These are phyloP conservation scores for Rhinoderma darwinii DNA, from an alignment of 2,113 vertebrate genomes.

Conservation along the genomic window DNA sequence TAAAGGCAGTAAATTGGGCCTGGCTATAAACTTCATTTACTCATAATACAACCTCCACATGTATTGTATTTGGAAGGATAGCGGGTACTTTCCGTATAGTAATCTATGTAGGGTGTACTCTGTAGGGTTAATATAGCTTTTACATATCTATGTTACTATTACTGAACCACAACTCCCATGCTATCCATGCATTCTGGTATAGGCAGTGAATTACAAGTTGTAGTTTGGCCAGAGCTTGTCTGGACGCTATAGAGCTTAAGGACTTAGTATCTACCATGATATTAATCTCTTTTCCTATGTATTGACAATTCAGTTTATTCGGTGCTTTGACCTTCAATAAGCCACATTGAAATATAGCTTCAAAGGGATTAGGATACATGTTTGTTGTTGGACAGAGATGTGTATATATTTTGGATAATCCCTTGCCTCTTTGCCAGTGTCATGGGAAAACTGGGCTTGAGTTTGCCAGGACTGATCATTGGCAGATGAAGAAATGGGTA, in stretches of 20 bases:
- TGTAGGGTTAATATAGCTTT: not conserved
- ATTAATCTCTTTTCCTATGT: constrained; percentile 25
- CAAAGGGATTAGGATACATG: not conserved
- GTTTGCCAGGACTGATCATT: not conserved
- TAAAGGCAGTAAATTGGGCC: constrained; percentile 9
- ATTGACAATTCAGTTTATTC: constrained; percentile 42
- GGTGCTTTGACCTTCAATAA: not conserved
- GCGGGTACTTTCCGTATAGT: not conserved
- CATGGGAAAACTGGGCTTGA: not conserved
- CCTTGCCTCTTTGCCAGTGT: not conserved
- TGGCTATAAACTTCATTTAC: constrained; percentile 13
- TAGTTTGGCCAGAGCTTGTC: not conserved
- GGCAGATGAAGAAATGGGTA: not conserved
- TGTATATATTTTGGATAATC: constrained; percentile 9
- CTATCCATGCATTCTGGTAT: not conserved
- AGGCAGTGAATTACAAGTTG: not conserved
- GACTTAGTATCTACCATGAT: not conserved
- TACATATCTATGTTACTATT: not conserved
- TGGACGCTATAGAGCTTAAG: not conserved
- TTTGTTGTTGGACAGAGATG: constrained; percentile 11
- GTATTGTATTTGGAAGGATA: not conserved
- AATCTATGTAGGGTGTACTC: too few relatives aligned
- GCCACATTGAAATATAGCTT: not conserved
- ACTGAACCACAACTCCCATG: not conserved
- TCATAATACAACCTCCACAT: constrained; percentile 23